Percentiles rank a stretch among this genome's conserved stretches.
These are phyloP conservation scores for Linnaemya vulpina DNA, from an alignment of 2,888 invertebrate species.

Conservation along the genomic window DNA sequence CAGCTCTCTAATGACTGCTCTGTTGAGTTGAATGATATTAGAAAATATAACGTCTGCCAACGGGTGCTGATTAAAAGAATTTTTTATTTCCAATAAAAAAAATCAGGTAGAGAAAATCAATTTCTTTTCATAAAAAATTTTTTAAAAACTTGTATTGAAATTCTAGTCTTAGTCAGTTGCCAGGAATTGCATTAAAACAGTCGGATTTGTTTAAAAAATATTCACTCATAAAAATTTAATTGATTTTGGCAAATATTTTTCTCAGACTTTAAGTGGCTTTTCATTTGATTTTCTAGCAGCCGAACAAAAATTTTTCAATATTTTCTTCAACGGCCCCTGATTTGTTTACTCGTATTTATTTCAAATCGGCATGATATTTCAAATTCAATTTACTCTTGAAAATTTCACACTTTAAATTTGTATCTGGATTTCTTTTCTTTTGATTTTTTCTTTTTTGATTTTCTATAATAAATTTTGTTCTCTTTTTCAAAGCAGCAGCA, in stretches of 20 bases:
- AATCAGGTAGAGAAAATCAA: background rate
- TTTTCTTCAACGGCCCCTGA: constrained; percentile 24
- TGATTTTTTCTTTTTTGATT: constrained; percentile 12
- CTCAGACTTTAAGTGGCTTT: constrained; percentile 4
- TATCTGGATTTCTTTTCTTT: constrained; percentile 41
- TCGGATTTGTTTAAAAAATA: constrained; percentile 21
- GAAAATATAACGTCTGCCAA: background rate
- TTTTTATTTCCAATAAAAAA: constrained; percentile 19
- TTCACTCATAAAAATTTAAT: background rate
- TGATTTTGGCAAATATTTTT: constrained; percentile 3
- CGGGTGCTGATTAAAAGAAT: background rate
- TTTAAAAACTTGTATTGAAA: background rate
- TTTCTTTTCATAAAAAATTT: background rate
- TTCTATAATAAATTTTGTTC: constrained; percentile 1
- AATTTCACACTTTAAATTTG: constrained; percentile 44
- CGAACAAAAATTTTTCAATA: constrained; percentile 52
- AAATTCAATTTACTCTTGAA: constrained; percentile 19
- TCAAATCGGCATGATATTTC: background rate
- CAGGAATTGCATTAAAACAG: constrained; percentile 52
- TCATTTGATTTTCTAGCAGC: background rate
- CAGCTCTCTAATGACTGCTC: constrained; percentile 10
- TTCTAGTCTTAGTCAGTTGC: constrained; percentile 22
- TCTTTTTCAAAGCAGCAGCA: constrained; percentile 43
- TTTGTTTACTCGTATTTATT: constrained; percentile 66
- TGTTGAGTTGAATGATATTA: background rate